Percentiles rank a stretch among this genome's conserved stretches.
These are phyloP conservation scores for Morpho deidamia DNA, from an alignment of 2,888 invertebrate genomes.

Conservation along the genomic window DNA sequence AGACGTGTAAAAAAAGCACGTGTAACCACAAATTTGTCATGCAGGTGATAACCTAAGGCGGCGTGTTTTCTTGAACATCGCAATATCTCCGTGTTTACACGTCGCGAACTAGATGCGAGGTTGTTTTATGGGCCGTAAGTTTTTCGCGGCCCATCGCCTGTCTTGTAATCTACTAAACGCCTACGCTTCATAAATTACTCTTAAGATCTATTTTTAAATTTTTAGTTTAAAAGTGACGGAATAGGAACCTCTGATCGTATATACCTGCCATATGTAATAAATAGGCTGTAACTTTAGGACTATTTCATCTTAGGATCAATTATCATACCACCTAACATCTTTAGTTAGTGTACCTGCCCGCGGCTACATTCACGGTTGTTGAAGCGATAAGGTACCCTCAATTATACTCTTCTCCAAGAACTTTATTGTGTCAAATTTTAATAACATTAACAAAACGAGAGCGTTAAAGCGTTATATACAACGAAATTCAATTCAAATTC, in stretches of 20 bases:
- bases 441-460: too few species aligned
- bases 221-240: neutral
- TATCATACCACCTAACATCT: too few species aligned
- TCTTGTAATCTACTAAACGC: slow-evolving; percentile 37
- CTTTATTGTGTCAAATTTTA: too few species aligned
- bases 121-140: slow-evolving; percentile 33
- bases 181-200: slow-evolving; percentile 40
- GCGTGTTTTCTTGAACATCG: slow-evolving; percentile 7
- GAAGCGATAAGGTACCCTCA: too few species aligned
- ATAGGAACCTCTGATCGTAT: neutral
- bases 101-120: slow-evolving; percentile 30
- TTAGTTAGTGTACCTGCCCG: neutral
- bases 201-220: slow-evolving; percentile 21
- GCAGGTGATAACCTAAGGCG: slow-evolving; percentile 15
- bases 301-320: too few species aligned
- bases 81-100: slow-evolving; percentile 34
- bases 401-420: too few species aligned
- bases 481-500: too few species aligned
- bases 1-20: neutral
- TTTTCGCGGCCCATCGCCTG: slow-evolving; percentile 44
- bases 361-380: too few species aligned
- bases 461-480: too few species aligned
- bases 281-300: too few species aligned
- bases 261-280: too few species aligned
- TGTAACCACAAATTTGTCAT: slow-evolving; percentile 10